phyloP scores from a whole-genome alignment of 2,888 invertebrate species.

The Limnephilus rhombicus region DNA sequence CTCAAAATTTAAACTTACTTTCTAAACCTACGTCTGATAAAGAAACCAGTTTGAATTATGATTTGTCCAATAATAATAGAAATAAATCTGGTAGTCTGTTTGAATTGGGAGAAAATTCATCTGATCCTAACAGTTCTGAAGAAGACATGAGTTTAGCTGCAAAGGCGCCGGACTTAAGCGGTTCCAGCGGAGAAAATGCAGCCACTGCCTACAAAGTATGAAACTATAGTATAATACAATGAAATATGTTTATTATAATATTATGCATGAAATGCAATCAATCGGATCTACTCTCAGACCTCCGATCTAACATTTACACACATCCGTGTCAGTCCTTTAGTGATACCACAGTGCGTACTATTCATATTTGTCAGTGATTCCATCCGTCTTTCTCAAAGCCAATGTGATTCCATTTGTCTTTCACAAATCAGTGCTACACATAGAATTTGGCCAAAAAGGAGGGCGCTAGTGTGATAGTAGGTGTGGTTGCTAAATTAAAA shows the following conservation, averaged over 20 bases:
- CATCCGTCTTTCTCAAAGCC: too few relatives aligned
- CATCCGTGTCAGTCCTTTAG: too few relatives aligned
- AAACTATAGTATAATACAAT: background rate
- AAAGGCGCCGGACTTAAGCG: conserved; percentile 39
- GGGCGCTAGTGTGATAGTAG: too few relatives aligned
- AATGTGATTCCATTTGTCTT: too few relatives aligned
- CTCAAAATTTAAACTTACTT: conserved; percentile 55
- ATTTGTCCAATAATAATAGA: background rate
- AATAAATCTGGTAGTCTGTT: conserved; percentile 47
- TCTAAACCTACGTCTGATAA: background rate
- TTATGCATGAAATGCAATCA: too few relatives aligned
- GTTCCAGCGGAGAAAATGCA: conserved; percentile 60
- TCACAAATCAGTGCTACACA: too few relatives aligned
- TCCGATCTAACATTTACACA: background rate
- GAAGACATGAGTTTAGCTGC: conserved; percentile 26
- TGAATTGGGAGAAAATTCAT: conserved; percentile 50
- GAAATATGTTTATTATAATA: background rate
- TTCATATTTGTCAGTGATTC: too few relatives aligned
- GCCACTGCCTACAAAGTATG: conserved; percentile 60
- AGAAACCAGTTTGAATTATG: background rate
- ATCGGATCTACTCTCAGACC: too few relatives aligned
- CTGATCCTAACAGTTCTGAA: conserved; percentile 58
- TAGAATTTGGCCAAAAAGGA: too few relatives aligned
- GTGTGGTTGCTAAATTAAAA: too few relatives aligned
- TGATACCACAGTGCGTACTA: too few relatives aligned